Evolutionary conservation across 2,888 invertebrate genomes (phyloP).

Genomic region (Smittia aterrima): DNA sequence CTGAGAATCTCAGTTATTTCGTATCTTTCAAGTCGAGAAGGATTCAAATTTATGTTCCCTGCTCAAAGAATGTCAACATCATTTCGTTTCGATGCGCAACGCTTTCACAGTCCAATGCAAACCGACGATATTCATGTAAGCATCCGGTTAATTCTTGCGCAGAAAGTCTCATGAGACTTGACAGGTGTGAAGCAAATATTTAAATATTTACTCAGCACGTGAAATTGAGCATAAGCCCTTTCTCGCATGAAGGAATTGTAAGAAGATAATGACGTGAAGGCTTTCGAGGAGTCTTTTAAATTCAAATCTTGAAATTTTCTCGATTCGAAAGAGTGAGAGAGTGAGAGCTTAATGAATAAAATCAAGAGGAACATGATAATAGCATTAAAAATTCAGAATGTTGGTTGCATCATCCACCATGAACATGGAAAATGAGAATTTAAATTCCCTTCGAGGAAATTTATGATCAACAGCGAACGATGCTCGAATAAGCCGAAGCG

Average conservation of each 20-base stretch:
- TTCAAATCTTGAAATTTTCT: not conserved
- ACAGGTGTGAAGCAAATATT: slow-evolving; percentile 21
- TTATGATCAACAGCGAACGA: no score
- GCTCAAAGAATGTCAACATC: not conserved
- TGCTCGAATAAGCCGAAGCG: no score
- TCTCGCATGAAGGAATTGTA: not conserved
- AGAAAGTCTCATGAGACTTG: not conserved
- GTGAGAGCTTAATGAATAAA: no score
- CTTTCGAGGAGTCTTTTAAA: not conserved
- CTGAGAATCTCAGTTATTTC: no score
- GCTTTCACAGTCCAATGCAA: no score
- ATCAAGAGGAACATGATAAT: no score
- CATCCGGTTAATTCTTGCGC: not conserved
- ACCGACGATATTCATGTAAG: no score
- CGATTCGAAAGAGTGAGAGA: no score
- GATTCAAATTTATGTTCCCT: not conserved
- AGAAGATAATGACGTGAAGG: not conserved
- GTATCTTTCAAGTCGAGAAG: not conserved
- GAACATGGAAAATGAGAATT: no score
- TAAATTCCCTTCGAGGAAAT: no score
- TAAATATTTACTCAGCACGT: slow-evolving; percentile 5
- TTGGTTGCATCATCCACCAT: no score
- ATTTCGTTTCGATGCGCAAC: not conserved
- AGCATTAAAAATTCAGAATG: no score
- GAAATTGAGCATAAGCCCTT: not conserved